Evolutionary conservation across 2,113 vertebrate species (phyloP).

Genomic region (Serilophus lunatus): DNA sequence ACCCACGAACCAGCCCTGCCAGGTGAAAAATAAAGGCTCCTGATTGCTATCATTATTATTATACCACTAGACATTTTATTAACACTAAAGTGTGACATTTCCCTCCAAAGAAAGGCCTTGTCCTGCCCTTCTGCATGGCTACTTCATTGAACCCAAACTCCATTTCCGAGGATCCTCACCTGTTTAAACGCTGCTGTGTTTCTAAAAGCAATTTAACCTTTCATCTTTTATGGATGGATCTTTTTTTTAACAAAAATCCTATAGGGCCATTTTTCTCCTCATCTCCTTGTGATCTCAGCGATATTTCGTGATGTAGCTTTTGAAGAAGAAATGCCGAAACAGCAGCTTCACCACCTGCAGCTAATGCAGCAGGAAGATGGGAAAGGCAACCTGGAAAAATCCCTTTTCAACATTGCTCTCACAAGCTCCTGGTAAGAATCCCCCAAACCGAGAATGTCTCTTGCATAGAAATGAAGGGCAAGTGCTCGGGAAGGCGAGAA

Average conservation of each 20-base stretch:
- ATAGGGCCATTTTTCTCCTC: constrained; percentile 66
- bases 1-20: constrained; percentile 42
- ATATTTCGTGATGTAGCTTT: constrained; percentile 65
- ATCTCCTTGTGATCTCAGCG: constrained; percentile 65
- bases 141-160: constrained; percentile 66
- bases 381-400: constrained; percentile 65
- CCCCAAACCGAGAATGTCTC: constrained; percentile 40
- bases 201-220: constrained; percentile 69
- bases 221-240: constrained; percentile 68
- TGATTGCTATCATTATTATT: constrained; percentile 61
- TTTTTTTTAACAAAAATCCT: constrained; percentile 66
- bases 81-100: constrained; percentile 61
- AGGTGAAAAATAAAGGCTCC: constrained; percentile 64
- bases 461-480: constrained; percentile 48
- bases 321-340: constrained; percentile 70
- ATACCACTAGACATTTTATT: constrained; percentile 58
- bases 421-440: constrained; percentile 57
- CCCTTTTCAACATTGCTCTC: constrained; percentile 65
- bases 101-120: constrained; percentile 61
- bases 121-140: constrained; percentile 57
- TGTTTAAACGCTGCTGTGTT: constrained; percentile 64
- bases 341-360: constrained; percentile 67
- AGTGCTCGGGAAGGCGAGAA: not conserved
- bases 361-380: constrained; percentile 52
- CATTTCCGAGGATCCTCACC: constrained; percentile 51